These are phyloP conservation scores for Scaptomyza cyrtandrae DNA, from an alignment of 2,888 invertebrate genomes.

Conservation along the genomic window DNA sequence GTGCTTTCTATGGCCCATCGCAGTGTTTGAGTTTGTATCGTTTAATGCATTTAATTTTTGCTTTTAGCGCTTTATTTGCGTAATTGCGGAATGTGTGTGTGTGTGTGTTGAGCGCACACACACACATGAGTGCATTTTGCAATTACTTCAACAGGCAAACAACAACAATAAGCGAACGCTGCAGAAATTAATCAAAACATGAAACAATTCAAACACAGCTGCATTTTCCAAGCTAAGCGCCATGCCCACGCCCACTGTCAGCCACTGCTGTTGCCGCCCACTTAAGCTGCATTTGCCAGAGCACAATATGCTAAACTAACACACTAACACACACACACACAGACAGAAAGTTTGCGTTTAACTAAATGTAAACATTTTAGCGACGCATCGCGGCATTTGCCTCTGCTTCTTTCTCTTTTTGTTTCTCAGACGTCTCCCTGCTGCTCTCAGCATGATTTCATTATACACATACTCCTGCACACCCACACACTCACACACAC, in stretches of 20 bases:
- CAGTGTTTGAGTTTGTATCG: constrained; percentile 39
- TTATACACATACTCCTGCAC: constrained; percentile 26
- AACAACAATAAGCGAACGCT: constrained; percentile 28
- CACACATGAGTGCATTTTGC: constrained; percentile 55
- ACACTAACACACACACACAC: not conserved
- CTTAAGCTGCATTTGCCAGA: constrained; percentile 60
- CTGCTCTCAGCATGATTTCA: constrained; percentile 46
- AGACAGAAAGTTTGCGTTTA: constrained; percentile 50
- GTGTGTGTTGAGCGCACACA: constrained; percentile 35
- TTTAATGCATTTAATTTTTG: constrained; percentile 72
- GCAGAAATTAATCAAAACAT: constrained; percentile 72
- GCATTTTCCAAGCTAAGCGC: constrained; percentile 36
- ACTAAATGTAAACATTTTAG: constrained; percentile 72
- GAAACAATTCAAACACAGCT: constrained; percentile 63
- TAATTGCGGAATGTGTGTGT: constrained; percentile 57
- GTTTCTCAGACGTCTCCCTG: constrained; percentile 21
- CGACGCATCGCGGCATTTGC: constrained; percentile 24
- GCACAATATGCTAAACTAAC: constrained; percentile 30
- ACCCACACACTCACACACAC: constrained; percentile 18
- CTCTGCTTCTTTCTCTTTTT: not conserved
- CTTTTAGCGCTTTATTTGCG: constrained; percentile 69
- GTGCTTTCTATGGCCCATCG: not conserved
- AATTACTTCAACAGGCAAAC: constrained; percentile 68
- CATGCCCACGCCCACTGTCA: constrained; percentile 13
- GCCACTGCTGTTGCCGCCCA: constrained; percentile 15